Evolutionary conservation across 1,140 invertebrate genomes (phyloP).

Genomic region (Ylistrum balloti): DNA sequence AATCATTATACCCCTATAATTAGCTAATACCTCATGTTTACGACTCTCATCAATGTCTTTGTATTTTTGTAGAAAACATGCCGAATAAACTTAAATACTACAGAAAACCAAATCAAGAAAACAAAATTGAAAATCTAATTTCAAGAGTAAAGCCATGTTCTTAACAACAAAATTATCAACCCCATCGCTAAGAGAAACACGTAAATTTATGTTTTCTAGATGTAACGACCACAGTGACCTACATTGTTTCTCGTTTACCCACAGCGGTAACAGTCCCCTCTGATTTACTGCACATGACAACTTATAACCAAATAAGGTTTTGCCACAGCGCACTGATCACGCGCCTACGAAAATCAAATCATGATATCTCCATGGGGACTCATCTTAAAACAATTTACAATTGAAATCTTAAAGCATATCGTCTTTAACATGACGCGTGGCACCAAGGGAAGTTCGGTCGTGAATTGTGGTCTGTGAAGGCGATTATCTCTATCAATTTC

Average conservation of each 20-base stretch:
- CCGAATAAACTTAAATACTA: not conserved
- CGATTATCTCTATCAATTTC: constrained; percentile 21
- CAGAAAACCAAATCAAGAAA: not conserved
- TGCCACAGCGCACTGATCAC: constrained; percentile 12
- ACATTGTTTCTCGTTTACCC: constrained; percentile 20
- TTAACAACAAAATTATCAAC: not conserved
- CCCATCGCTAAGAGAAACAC: not conserved
- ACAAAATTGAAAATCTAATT: constrained; percentile 29
- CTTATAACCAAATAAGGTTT: constrained; percentile 12
- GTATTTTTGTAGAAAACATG: constrained; percentile 1
- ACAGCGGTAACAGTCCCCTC: not conserved
- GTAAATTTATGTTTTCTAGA: constrained; percentile 11
- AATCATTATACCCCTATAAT: not conserved
- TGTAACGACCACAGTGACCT: constrained; percentile 11
- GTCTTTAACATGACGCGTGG: constrained; percentile 14
- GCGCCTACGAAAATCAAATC: constrained; percentile 17
- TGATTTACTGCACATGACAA: not conserved
- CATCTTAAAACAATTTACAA: constrained; percentile 36
- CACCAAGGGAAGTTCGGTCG: not conserved
- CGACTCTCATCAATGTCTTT: not conserved
- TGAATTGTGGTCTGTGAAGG: not conserved
- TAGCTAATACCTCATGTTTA: not conserved
- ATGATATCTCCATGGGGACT: constrained; percentile 30
- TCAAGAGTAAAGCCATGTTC: not conserved
- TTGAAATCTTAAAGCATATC: constrained; percentile 40